Base-by-base conservation (phyloP, 2,888 invertebrate genomes). In the Dastarcus helophoroides region DNA sequence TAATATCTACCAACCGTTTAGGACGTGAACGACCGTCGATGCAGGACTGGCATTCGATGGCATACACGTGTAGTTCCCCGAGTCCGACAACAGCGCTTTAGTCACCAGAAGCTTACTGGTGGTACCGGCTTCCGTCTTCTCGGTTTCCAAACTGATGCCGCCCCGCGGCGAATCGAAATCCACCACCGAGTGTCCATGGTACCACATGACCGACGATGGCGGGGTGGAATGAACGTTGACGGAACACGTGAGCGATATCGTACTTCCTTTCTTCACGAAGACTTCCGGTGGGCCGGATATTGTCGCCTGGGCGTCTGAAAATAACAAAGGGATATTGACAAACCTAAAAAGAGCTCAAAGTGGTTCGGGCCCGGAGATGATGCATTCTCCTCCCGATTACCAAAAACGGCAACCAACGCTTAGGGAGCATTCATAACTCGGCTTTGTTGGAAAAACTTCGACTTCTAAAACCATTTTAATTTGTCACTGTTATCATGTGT, bases 21-120 rank as follows among this genome's bases (percentile, higher is more conserved):
- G 71, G 30, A 86, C 86, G 58, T 86, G 86, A 33, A 88, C 85
- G 40, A 79, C 76, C 28, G 85, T 82, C 25, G 79, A 81, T 25
- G 81, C 82, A 1, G 85, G 80, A 51, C 83, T 79, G 28, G 84
- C 83, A 50, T 82, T 81, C 56, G 79, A 76, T 33, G 89, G 88
- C 46, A 82, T 79, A 61, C 89, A 89, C 36, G 89, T 89, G 60
- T 89, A 90, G 68, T 88, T 88, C 48, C 89, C 89, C 25, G 80
- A 84, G 67, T 88, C 86, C 32, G 79, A 67, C 22, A 85, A 74
- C 44, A 81, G 75, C 23, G 89, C 89, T 50, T 85, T 78, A 33
- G 86, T 83, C 52, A 89, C 84, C 47, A 86, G 72, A 42, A 89
- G 71, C 47, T 72, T 72, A 56, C 85, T 79, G 46, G 86, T 85